phyloP scores from a whole-genome alignment of 2,113 vertebrate genomes.

The Otocyon megalotis region DNA sequence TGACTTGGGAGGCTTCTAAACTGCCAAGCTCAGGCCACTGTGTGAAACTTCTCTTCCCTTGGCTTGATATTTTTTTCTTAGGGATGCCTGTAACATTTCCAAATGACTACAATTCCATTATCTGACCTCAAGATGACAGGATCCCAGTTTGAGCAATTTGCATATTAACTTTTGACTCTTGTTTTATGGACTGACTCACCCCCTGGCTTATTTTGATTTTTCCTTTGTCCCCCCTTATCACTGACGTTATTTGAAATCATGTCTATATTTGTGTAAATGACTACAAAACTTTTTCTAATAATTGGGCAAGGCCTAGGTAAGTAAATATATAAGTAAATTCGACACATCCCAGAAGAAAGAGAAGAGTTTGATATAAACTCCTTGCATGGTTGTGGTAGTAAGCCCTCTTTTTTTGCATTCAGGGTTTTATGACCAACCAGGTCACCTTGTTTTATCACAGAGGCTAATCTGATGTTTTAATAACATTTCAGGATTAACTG shows the following conservation, averaged over 20 bases:
- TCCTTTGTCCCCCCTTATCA: conserved; percentile 17
- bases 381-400: background rate
- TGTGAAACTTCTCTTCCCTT: background rate
- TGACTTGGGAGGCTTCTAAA: background rate
- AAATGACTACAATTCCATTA: background rate
- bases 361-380: background rate
- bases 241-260: background rate
- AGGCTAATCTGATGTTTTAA: conserved; percentile 62
- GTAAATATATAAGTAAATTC: background rate
- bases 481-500: conserved; percentile 68
- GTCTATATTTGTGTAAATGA: background rate
- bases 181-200: background rate
- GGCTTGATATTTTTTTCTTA: background rate
- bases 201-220: background rate
- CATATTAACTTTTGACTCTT: background rate
- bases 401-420: background rate
- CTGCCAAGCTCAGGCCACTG: background rate
- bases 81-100: background rate
- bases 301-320: background rate
- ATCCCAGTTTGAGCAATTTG: background rate
- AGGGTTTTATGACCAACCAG: background rate
- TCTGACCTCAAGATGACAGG: background rate
- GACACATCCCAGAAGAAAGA: background rate
- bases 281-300: background rate
- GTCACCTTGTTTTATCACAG: conserved; percentile 62